A percentile compares a stretch with the other conserved stretches of the same genome.
Evolutionary conservation across 1,140 invertebrate genomes (phyloP).

Genomic region (Campoletis sonorensis): DNA sequence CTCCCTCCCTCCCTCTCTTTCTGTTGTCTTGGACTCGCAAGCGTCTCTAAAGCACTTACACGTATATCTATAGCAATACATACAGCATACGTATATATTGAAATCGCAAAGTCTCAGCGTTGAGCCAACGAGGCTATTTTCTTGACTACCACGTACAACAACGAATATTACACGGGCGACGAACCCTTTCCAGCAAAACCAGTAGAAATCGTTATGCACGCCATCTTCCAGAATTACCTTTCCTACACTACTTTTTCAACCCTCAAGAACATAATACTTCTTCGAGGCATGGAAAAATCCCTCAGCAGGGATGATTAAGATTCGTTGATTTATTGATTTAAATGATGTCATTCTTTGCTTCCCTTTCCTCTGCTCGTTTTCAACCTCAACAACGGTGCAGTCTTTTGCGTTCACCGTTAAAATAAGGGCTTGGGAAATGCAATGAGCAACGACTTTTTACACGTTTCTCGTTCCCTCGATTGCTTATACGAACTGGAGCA

Average conservation of each 20-base stretch:
- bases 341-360: slow-evolving; percentile 40
- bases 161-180: slow-evolving; percentile 49
- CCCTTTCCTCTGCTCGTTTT: not conserved
- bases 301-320: slow-evolving; percentile 49
- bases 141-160: slow-evolving; percentile 39
- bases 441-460: too few relatives aligned
- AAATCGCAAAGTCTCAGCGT: slow-evolving; percentile 21
- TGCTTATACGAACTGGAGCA: not conserved
- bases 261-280: slow-evolving; percentile 21
- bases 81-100: not conserved
- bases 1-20: not conserved
- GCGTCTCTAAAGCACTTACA: slow-evolving; percentile 23
- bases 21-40: slow-evolving; percentile 49
- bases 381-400: slow-evolving; percentile 4
- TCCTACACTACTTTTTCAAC: not conserved
- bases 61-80: slow-evolving; percentile 4
- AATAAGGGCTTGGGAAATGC: not conserved
- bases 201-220: not conserved
- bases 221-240: not conserved
- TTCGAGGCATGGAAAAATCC: slow-evolving; percentile 29
- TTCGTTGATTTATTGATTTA: slow-evolving; percentile 53
- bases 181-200: slow-evolving; percentile 46
- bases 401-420: slow-evolving; percentile 9
- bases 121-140: slow-evolving; percentile 53
- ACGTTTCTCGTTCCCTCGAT: not conserved